Conservation (phyloP, 2,888 invertebrate genomes). For the Matsumyia berberina region DNA sequence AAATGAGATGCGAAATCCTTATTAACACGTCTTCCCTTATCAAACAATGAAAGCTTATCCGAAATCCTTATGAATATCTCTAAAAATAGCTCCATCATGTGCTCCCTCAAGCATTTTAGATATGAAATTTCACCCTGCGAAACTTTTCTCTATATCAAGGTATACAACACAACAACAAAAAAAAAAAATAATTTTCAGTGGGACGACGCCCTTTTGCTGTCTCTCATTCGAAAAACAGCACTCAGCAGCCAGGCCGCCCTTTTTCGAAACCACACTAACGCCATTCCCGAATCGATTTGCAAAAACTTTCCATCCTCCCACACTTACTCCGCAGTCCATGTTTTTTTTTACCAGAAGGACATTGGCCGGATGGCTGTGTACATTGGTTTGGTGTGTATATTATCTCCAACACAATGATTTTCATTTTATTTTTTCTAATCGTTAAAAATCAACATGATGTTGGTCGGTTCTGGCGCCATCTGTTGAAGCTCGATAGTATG, state of each 20-base stretch:
- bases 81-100: conserved; percentile 27
- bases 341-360: conserved; percentile 55
- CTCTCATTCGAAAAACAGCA: conserved; percentile 33
- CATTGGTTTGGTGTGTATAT: conserved; percentile 19
- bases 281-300: conserved; percentile 51
- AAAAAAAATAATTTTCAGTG: conserved; percentile 48
- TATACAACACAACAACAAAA: conserved; percentile 1
- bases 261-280: conserved; percentile 38
- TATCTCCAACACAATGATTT: conserved; percentile 1
- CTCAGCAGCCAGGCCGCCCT: not conserved
- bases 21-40: conserved; percentile 25
- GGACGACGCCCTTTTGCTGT: conserved; percentile 73
- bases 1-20: not conserved
- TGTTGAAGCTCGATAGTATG: conserved; percentile 51
- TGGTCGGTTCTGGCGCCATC: conserved; percentile 58
- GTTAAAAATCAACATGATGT: not conserved
- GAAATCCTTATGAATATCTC: not conserved
- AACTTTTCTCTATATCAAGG: conserved; percentile 26
- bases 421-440: not conserved
- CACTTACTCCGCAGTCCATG: not conserved
- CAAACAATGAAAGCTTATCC: conserved; percentile 7
- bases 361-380: conserved; percentile 51
- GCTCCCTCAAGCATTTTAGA: conserved; percentile 11
- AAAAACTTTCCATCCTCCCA: conserved; percentile 28
- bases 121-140: conserved; percentile 44